Conservation (phyloP, 2,888 invertebrate species). For the Acanthoscelides obtectus region DNA sequence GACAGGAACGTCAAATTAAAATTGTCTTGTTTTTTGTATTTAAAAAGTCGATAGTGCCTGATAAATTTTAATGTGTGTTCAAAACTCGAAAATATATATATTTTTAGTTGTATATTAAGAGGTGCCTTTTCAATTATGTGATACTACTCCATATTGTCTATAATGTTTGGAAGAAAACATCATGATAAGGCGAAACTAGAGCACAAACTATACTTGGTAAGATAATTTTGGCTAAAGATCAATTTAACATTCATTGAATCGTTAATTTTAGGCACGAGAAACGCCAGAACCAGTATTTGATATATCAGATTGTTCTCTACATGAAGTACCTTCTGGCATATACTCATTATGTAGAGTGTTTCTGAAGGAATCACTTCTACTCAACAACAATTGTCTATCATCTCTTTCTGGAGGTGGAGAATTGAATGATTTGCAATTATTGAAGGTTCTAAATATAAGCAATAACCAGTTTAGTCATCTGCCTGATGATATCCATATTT, state of each 20-base stretch:
- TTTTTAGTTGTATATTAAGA: background rate
- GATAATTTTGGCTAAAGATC: conserved; percentile 10
- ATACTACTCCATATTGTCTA: background rate
- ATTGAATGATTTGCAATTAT: conserved; percentile 62
- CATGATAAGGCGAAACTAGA: conserved; percentile 57
- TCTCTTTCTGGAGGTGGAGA: conserved; percentile 68
- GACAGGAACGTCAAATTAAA: no score
- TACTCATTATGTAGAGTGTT: conserved; percentile 78
- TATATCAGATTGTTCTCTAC: conserved; percentile 71
- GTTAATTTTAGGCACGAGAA: conserved; percentile 58
- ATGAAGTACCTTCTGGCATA: conserved; percentile 69
- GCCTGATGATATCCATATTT: conserved; percentile 60
- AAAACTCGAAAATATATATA: no score
- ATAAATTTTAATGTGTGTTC: background rate
- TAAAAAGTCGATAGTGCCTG: no score
- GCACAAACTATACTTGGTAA: conserved; percentile 58
- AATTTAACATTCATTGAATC: conserved; percentile 6
- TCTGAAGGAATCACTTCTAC: conserved; percentile 65
- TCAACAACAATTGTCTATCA: conserved; percentile 65
- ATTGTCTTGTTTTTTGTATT: no score
- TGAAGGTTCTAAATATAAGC: conserved; percentile 64
- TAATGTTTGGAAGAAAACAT: conserved; percentile 30
- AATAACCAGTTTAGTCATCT: conserved; percentile 61
- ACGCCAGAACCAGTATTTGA: conserved; percentile 79
- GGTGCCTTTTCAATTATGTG: background rate